These are phyloP conservation scores for Rhinoraja longicauda DNA, from an alignment of 2,797 vertebrate species.

Conservation along the genomic window DNA sequence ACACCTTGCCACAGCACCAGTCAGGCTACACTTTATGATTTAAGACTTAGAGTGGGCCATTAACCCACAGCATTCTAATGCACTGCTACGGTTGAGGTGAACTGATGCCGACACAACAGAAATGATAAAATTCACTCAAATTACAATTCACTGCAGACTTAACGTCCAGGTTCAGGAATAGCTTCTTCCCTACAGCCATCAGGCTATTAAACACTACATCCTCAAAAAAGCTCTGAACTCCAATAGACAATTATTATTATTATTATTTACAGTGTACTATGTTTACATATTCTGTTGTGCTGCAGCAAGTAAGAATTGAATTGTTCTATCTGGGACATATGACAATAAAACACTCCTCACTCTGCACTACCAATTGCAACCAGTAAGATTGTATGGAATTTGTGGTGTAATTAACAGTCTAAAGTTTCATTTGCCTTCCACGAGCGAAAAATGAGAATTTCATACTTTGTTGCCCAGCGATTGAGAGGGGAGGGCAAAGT, in stretches of 20 bases:
- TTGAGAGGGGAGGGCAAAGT: background rate
- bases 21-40: background rate
- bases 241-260: too few relatives aligned
- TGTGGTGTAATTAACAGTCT: background rate
- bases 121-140: constrained; percentile 14
- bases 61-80: background rate
- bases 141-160: background rate
- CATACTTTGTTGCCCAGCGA: background rate
- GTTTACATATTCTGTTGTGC: too few relatives aligned
- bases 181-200: too few relatives aligned
- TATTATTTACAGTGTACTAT: too few relatives aligned
- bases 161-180: too few relatives aligned
- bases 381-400: background rate
- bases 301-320: too few relatives aligned
- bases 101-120: background rate
- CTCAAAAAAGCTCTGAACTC: too few relatives aligned
- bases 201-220: too few relatives aligned
- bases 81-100: background rate
- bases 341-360: too few relatives aligned
- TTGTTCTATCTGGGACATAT: too few relatives aligned
- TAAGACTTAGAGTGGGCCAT: background rate
- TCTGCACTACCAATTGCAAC: background rate
- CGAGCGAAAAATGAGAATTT: background rate
- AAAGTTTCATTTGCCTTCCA: background rate
- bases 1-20: background rate